Conservation (phyloP, 2,888 invertebrate species). For the Papilio demoleus region DNA sequence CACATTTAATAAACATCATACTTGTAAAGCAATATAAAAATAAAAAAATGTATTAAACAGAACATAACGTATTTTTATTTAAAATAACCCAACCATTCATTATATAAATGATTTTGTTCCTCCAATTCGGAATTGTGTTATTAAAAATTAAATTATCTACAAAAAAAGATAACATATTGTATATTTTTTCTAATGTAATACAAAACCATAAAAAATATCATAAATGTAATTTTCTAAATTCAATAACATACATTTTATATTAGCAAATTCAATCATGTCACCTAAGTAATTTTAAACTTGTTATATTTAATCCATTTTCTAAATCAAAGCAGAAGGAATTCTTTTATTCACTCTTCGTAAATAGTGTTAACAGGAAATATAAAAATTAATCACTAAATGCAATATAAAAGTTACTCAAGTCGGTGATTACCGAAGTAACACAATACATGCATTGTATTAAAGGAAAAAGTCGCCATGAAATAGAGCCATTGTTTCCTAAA, state of each 20-base stretch:
- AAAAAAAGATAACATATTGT: no score
- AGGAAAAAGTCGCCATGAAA: conserved; percentile 33
- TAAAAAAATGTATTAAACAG: neutral
- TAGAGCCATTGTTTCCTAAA: conserved; percentile 34
- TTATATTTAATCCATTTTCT: no score
- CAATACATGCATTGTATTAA: conserved; percentile 39
- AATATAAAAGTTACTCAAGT: neutral
- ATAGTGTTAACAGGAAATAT: neutral
- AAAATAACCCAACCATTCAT: neutral
- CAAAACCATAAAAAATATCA: no score
- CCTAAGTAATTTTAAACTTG: no score
- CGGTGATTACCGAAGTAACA: conserved; percentile 14
- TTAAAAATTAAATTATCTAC: no score
- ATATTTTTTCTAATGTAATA: no score
- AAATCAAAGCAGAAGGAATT: neutral
- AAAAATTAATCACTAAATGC: conserved; percentile 11
- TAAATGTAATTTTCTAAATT: no score
- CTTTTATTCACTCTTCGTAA: neutral
- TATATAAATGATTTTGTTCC: neutral
- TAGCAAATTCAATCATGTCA: no score
- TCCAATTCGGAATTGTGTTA: neutral
- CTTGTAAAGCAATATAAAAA: neutral
- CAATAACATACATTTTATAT: no score
- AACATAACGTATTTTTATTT: neutral
- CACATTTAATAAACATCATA: neutral